Evolutionary conservation across 2,888 invertebrate species (phyloP).

Genomic region (Orthonychiurus folsomi): DNA sequence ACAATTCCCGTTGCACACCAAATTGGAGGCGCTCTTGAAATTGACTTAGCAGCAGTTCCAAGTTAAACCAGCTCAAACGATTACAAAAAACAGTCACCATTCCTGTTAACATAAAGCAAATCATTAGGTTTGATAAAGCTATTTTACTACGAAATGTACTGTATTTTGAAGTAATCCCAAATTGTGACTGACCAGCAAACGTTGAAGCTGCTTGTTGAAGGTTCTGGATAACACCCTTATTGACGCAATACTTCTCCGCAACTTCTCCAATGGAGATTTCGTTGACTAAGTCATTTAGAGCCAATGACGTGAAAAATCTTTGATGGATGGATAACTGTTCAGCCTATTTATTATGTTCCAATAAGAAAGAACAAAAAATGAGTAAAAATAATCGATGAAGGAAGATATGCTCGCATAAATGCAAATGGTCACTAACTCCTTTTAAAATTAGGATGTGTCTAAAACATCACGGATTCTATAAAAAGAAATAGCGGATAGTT

Average conservation of each 20-base stretch:
- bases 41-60: constrained; percentile 79
- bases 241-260: constrained; percentile 73
- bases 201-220: constrained; percentile 90
- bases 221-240: constrained; percentile 82
- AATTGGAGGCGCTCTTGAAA: constrained; percentile 91
- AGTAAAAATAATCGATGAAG: too few species aligned
- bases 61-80: constrained; percentile 81
- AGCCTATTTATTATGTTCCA: constrained; percentile 31
- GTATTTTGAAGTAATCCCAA: too few species aligned
- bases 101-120: too few species aligned
- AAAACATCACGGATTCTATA: too few species aligned
- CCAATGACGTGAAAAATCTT: constrained; percentile 81
- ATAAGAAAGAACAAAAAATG: constrained; percentile 8
- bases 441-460: too few species aligned
- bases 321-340: constrained; percentile 42
- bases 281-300: constrained; percentile 83
- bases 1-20: constrained; percentile 82
- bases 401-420: not conserved
- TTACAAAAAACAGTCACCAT: constrained; percentile 95
- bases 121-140: too few species aligned
- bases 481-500: too few species aligned
- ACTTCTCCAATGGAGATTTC: constrained; percentile 74
- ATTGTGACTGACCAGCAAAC: constrained; percentile 83
- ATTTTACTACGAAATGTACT: too few species aligned
- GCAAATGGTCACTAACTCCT: too few species aligned